A percentile compares a stretch with the other conserved stretches of the same genome.
Conservation (phyloP, 1,140 invertebrate species). For the Brachionus rotundiformis region DNA sequence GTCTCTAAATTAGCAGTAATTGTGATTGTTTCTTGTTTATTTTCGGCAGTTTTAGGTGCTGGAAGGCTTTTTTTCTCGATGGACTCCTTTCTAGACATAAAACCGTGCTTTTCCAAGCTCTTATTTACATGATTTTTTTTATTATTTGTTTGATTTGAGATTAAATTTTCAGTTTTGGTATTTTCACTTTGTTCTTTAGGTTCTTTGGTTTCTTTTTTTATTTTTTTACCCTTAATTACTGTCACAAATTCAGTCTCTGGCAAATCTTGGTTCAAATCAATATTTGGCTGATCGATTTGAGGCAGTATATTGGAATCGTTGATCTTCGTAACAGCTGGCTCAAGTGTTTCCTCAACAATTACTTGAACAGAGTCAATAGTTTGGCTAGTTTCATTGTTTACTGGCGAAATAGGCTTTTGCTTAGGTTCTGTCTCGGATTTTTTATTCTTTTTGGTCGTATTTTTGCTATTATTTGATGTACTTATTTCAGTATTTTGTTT, state of each 20-base stretch:
- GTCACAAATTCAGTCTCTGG: conserved; percentile 4
- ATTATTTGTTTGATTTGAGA: not conserved
- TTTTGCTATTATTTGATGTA: not conserved
- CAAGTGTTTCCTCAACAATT: not conserved
- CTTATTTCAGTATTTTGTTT: not conserved
- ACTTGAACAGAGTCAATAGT: too few relatives aligned
- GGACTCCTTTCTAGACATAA: not conserved
- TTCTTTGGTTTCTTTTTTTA: conserved; percentile 24
- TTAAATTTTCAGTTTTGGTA: not conserved
- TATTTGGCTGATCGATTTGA: not conserved
- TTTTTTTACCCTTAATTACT: conserved; percentile 27
- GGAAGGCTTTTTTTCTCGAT: not conserved
- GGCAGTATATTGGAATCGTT: not conserved
- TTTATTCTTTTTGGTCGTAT: not conserved
- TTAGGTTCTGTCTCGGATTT: not conserved
- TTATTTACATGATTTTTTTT: not conserved
- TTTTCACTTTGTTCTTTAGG: not conserved
- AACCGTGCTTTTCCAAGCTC: not conserved
- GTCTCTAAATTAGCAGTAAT: not conserved
- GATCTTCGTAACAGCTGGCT: not conserved
- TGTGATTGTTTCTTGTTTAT: not conserved
- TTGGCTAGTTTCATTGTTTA: not conserved
- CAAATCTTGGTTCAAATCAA: not conserved
- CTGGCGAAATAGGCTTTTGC: not conserved
- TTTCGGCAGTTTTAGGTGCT: too few relatives aligned